Evolutionary conservation across 2,888 invertebrate genomes (phyloP), one percentile per base, ranked within the genome.

Genomic region (Nomada flava): DNA sequence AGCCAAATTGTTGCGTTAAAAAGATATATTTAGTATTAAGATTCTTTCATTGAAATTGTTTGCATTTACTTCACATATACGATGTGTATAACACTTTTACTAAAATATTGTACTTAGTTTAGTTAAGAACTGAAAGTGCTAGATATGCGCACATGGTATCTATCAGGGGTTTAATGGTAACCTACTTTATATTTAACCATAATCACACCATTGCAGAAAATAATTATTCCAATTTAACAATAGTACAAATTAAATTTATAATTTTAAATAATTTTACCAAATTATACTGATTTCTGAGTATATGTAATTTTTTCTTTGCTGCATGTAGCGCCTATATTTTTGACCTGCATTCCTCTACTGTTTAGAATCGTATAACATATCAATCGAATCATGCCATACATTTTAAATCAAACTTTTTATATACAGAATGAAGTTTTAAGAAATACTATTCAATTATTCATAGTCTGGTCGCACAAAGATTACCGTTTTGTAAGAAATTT

Each of bases 21-120:
- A 36, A 52, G 20, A 73, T 71, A 52, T 36, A 55, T 70, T 76
- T 47, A 52, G 29, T 9, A 44, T 44, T 59, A 65, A 52, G 23
- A 68, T 23, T 62, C 65, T 72, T 64, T 42, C 36, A 68, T 10
- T 7, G 36, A 36, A 36, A 44, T 60, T 62, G 47, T 73, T 70
- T 76, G 59, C 65, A 76, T 79, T 82, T 86, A 76, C 36, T 59
- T 36, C 53, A 64, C 64, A 70, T 23, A 50, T 78, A 52, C 44
- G 26, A 76, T 59, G 57, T 59, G 26, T 70, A 57, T 55, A 63
- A 55, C 60, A 50, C 20, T 53, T 64, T 76, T 72, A 55, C 57
- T 64, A 29, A 81, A 62, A 62, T 76, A 70, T 53, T 82, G 86
- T 86, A 86, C 86, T 86, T 86, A 86, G 70, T 62, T 76, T 63